Evolutionary conservation across 2,113 vertebrate genomes (phyloP), one percentile per base, ranked within the genome.

Genomic region (Gulo gulo): DNA sequence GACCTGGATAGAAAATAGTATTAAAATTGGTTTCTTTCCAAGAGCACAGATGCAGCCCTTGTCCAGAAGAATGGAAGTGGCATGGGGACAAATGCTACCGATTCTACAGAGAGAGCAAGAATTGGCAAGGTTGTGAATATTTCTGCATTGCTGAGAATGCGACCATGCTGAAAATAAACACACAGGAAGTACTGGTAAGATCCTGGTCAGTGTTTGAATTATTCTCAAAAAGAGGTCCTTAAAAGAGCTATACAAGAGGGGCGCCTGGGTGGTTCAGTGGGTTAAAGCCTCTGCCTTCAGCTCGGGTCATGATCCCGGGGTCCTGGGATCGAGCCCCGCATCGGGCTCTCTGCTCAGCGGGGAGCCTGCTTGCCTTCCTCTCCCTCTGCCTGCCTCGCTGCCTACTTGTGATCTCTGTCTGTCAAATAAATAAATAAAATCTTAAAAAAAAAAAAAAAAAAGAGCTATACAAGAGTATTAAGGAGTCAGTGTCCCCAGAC

Each of bases 31-130:
- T 65, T 91, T 85, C 47, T 87, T 92, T 87, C 39, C 45, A 92
- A 98, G 97, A 76, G 16, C 97, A 98, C 95, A 93, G 71, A 63
- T 98, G 98, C 63, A 98, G 88, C 45, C 98, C 98, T 88, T 98
- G 98, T 67, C 95, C 97, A 71, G 96, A 96, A 57, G 96, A 91
- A 59, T 98, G 98, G 98, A 96, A 95, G 6, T 98, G 98, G 98
- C 92, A 87, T 57, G 97, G 85, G 18, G 76, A 97, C 36, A 98
- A 86, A 34, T 98, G 98, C n/a, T 98, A 95, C 36, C 96, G 95
- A 0, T 98, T 98, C 83, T 97, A 81, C 45, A 97, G 47, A 78
- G 97, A 98, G 6, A 97, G 94, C 87, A 97, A 88, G 55, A 97
- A 23, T 39, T 98, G 98, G 98, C 96, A 97, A 15, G 93, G 88